phyloP scores from a whole-genome alignment of 2,113 vertebrate genomes.

The Myocastor coypus region DNA sequence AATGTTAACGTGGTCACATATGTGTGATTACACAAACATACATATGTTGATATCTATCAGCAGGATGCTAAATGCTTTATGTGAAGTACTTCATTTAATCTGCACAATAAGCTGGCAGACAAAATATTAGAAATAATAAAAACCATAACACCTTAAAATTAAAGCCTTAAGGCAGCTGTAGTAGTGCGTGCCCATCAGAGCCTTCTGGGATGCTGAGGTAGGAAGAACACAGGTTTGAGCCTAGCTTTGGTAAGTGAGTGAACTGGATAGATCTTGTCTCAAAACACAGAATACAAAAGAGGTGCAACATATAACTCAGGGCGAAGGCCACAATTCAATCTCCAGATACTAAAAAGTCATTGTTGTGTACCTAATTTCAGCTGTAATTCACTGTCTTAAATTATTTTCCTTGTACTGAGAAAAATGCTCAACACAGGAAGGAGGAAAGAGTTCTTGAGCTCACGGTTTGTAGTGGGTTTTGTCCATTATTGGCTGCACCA shows the following conservation, averaged over 20 bases:
- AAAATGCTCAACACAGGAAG: not conserved
- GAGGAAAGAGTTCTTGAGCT: not conserved
- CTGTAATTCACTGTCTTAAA: not conserved
- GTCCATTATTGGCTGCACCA: not conserved
- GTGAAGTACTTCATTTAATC: conserved; percentile 30
- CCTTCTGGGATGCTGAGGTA: not conserved
- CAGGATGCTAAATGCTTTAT: not conserved
- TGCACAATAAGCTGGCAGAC: not conserved
- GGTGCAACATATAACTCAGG: not conserved
- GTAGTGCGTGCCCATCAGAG: not conserved
- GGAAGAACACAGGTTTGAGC: not conserved
- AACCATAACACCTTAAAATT: not conserved
- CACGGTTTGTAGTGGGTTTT: not conserved
- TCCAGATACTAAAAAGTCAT: not conserved
- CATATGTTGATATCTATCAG: not conserved
- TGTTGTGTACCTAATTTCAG: not conserved
- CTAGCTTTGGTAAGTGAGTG: not conserved
- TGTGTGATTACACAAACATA: not conserved
- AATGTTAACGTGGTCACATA: not conserved
- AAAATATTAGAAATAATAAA: conserved; percentile 16
- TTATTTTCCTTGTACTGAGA: not conserved
- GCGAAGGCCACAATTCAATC: not conserved
- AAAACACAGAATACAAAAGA: not conserved
- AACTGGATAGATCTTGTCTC: not conserved
- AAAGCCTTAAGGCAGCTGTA: not conserved